phyloP scores from a whole-genome alignment of 2,113 vertebrate species.

The Bufo bufo region DNA sequence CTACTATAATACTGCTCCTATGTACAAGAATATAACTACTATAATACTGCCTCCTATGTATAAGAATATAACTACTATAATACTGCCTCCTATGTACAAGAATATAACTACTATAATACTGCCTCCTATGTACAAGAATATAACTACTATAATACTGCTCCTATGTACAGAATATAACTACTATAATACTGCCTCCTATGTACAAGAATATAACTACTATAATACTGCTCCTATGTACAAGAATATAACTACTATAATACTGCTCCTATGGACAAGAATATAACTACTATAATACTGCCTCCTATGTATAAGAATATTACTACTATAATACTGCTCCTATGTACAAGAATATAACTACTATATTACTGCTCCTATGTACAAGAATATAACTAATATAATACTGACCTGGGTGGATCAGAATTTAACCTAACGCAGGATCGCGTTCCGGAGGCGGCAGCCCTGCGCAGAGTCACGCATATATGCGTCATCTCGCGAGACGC shows the following conservation, averaged over 20 bases:
- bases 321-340: too few relatives aligned
- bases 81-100: not conserved
- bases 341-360: too few relatives aligned
- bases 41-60: constrained; percentile 3
- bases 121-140: not conserved
- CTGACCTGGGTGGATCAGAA: too few relatives aligned
- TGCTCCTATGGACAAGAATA: not conserved
- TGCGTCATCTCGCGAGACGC: too few relatives aligned
- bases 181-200: not conserved
- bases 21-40: constrained; percentile 1
- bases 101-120: constrained; percentile 12
- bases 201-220: constrained; percentile 14
- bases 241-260: constrained; percentile 15
- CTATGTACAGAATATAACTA: constrained; percentile 6
- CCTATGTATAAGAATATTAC: too few relatives aligned
- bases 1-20: not conserved
- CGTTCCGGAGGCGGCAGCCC: too few relatives aligned
- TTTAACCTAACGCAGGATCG: too few relatives aligned
- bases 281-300: not conserved
- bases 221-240: constrained; percentile 1
- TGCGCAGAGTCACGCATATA: too few relatives aligned
- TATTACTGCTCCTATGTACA: too few relatives aligned
- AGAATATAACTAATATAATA: too few relatives aligned
- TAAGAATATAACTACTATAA: constrained; percentile 21
- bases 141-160: not conserved